Evolutionary conservation across 2,797 vertebrate genomes (phyloP).

Genomic region (Sebastes melanostomus): DNA sequence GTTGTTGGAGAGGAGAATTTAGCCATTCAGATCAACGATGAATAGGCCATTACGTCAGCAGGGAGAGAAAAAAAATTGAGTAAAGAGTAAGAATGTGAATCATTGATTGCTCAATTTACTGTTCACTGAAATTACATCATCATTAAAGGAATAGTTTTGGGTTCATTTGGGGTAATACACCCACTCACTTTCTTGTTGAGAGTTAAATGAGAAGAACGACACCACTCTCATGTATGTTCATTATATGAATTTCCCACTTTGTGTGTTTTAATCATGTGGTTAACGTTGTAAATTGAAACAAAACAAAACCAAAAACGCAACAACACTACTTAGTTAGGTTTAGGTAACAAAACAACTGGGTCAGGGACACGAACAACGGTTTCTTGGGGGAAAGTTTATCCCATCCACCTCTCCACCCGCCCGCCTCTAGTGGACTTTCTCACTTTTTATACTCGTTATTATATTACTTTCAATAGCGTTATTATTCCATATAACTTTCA

Average conservation of each 20-base stretch:
- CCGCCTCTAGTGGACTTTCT: too few species aligned
- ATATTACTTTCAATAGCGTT: too few species aligned
- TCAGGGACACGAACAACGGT: too few species aligned
- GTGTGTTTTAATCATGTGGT: too few species aligned
- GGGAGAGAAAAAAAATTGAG: background rate
- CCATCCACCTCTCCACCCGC: too few species aligned
- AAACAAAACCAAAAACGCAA: too few species aligned
- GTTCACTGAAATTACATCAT: background rate
- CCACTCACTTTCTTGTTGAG: background rate
- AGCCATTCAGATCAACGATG: constrained; percentile 11
- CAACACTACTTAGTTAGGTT: too few species aligned
- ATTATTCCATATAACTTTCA: too few species aligned
- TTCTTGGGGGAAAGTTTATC: too few species aligned
- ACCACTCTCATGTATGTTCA: background rate
- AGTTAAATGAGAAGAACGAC: background rate
- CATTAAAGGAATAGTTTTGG: background rate
- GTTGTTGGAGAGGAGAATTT: constrained; percentile 39
- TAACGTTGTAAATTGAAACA: too few species aligned
- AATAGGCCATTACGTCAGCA: constrained; percentile 3
- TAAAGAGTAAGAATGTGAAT: background rate
- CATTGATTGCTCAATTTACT: background rate
- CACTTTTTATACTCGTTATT: too few species aligned
- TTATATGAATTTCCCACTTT: background rate
- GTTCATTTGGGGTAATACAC: background rate
- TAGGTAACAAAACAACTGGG: too few species aligned